A percentile compares a stretch with the other conserved stretches of the same genome.
Conservation (phyloP, 2,888 invertebrate species). For the Drosophila melanosoma region DNA sequence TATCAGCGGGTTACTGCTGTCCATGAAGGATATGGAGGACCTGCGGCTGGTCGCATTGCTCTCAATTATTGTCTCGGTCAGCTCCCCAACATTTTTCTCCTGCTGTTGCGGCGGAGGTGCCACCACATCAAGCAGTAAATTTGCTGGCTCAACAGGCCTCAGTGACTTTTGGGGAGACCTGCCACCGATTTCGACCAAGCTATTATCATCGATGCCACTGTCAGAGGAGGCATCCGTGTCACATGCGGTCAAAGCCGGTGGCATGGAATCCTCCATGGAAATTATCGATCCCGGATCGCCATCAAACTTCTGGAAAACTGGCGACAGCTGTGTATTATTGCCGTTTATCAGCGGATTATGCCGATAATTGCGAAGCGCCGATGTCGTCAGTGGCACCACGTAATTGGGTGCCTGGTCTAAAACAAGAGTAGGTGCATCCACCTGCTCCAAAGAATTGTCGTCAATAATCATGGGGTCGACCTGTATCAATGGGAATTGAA, state of each 20-base stretch:
- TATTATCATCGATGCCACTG: constrained; percentile 82
- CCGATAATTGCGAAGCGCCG: constrained; percentile 77
- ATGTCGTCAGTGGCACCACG: constrained; percentile 58
- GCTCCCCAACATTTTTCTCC: constrained; percentile 24
- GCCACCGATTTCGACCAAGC: constrained; percentile 44
- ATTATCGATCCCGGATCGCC: constrained; percentile 54
- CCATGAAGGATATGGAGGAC: constrained; percentile 77
- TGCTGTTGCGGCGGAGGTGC: constrained; percentile 40
- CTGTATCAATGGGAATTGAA: constrained; percentile 39
- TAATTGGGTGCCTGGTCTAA: constrained; percentile 35
- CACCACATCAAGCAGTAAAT: constrained; percentile 3
- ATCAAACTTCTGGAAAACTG: constrained; percentile 55
- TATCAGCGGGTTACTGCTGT: constrained; percentile 80
- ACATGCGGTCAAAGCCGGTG: constrained; percentile 76
- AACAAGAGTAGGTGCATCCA: constrained; percentile 6
- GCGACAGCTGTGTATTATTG: constrained; percentile 75
- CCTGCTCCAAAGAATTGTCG: constrained; percentile 63
- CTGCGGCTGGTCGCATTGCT: constrained; percentile 64
- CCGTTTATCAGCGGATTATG: constrained; percentile 84
- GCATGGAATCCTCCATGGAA: constrained; percentile 76
- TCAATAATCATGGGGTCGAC: constrained; percentile 63
- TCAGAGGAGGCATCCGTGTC: constrained; percentile 82
- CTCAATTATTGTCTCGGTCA: constrained; percentile 2
- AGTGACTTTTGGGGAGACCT: constrained; percentile 28
- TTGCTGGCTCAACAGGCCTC: constrained; percentile 6